Base-by-base conservation (phyloP, 2,113 vertebrate species). In the Martes martes region DNA sequence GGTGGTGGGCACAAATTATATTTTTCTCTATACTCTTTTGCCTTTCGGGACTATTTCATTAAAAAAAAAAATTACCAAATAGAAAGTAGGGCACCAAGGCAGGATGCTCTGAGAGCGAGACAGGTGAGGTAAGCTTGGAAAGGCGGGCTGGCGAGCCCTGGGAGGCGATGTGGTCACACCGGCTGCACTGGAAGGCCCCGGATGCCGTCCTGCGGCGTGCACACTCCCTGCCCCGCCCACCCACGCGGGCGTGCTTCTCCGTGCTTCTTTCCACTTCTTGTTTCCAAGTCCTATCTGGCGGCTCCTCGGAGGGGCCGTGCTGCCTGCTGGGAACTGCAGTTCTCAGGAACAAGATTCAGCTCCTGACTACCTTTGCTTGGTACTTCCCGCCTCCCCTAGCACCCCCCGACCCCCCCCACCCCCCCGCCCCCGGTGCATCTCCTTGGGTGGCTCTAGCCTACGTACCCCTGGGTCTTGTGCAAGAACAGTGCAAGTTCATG, bases 351-450 rank as follows among this genome's bases (percentile, higher is more conserved):
- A 3, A 63, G 76, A 11, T 42, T 36, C 24, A 36, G 67, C 33
- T 11, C 81, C 47, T 11, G 61, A 28, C 28, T 45, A 6, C 61
- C 42, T 26, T 45, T 39, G 31, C 45, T 1, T 2, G 52, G 45
- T 42, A 13, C 74, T 52, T 31, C 39, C 39, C 39, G 39, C 31
- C 26, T 36, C 36, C 36, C 36, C 36, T 36, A 36, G 36, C 36
- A 36, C 36, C 36, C 55, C 14, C 1, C 52, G n/a, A n/a, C n/a
- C n/a, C 14, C 8, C 57, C 55, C 16, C 1, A 16, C 18, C 55
- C 55, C 14, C 1, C 52, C 3, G 15, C 55, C 1, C 28, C 1
- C 7, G 2, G 31, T 23, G 31, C 4, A 21, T 5, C 6, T 52
- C 36, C 50, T 74, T 42, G 42, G n/a, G 19, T 10, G 7, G 24